A percentile compares a stretch with the other conserved stretches of the same genome.
phyloP scores from a whole-genome alignment of 2,113 vertebrate genomes.

The Gopherus flavomarginatus region DNA sequence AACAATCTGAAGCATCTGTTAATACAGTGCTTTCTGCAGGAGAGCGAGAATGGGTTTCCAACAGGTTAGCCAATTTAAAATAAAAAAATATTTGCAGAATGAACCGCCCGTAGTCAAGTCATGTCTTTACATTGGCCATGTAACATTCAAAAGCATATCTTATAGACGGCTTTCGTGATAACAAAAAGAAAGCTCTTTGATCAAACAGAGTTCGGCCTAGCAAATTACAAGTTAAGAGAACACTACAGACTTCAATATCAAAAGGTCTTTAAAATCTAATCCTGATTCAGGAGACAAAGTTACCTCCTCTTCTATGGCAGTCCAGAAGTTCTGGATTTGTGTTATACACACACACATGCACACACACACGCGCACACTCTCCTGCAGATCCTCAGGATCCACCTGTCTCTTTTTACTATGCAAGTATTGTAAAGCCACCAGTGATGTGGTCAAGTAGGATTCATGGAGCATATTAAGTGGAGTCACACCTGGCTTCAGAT shows the following conservation, averaged over 20 bases:
- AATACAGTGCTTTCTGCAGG: conserved; percentile 14
- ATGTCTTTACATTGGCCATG: not conserved
- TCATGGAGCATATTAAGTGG: not conserved
- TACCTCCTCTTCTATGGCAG: not conserved
- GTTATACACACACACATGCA: not conserved
- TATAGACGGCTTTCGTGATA: not conserved
- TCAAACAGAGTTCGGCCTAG: not conserved
- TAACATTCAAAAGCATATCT: conserved; percentile 1
- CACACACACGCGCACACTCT: not conserved
- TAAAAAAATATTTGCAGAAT: not conserved
- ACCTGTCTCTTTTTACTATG: not conserved
- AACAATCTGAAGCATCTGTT: conserved; percentile 27
- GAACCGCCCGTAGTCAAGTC: conserved; percentile 13
- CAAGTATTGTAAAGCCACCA: not conserved
- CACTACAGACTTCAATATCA: conserved; percentile 27
- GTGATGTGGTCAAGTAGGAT: not conserved
- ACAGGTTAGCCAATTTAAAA: conserved; percentile 26
- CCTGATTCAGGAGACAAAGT: not conserved
- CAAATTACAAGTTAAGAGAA: conserved; percentile 7
- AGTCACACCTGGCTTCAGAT: not conserved
- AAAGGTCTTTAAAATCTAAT: conserved; percentile 5
- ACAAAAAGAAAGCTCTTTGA: conserved; percentile 1
- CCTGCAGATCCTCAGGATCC: not conserved
- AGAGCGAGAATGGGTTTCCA: conserved; percentile 32
- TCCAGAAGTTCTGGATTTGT: not conserved